Conservation (phyloP, 1,140 invertebrate species). For the Thereuonema tuberculata region DNA sequence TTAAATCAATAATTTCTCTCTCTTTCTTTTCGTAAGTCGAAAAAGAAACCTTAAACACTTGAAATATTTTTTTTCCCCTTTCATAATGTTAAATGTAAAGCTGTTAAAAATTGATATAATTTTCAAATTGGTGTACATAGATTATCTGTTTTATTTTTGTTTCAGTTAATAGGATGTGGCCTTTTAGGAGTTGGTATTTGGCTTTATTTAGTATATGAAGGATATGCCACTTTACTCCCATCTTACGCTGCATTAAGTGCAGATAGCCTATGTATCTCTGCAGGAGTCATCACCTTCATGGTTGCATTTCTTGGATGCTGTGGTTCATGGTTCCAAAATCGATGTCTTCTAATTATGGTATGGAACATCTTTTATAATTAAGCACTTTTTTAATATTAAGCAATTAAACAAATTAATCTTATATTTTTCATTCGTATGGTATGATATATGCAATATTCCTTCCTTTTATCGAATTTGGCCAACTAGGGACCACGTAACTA, state of each 20-base stretch:
- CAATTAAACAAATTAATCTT: too few relatives aligned
- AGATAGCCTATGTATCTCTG: conserved; percentile 49
- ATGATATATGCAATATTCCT: background rate
- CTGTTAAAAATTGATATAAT: too few relatives aligned
- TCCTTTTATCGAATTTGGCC: too few relatives aligned
- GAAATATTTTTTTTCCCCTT: too few relatives aligned
- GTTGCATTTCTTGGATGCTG: conserved; percentile 66
- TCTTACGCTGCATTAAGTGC: conserved; percentile 52
- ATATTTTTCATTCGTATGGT: background rate
- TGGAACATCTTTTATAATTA: conserved; percentile 25
- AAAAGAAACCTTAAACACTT: too few relatives aligned
- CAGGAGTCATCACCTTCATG: conserved; percentile 52
- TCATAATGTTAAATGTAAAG: too few relatives aligned
- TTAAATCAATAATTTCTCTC: too few relatives aligned
- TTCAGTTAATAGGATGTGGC: conserved; percentile 58
- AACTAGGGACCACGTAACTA: too few relatives aligned
- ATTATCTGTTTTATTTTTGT: too few relatives aligned
- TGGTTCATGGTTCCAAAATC: conserved; percentile 63
- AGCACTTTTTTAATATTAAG: too few relatives aligned
- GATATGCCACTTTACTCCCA: conserved; percentile 52
- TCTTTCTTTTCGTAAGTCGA: too few relatives aligned
- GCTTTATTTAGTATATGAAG: conserved; percentile 49
- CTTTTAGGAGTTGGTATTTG: conserved; percentile 58
- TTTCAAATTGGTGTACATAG: too few relatives aligned
- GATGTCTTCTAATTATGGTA: conserved; percentile 58